Evolutionary conservation across 53 echinoderm and acorn worm genomes (phyloP).

Genomic region (Mesocentrotus franciscanus): DNA sequence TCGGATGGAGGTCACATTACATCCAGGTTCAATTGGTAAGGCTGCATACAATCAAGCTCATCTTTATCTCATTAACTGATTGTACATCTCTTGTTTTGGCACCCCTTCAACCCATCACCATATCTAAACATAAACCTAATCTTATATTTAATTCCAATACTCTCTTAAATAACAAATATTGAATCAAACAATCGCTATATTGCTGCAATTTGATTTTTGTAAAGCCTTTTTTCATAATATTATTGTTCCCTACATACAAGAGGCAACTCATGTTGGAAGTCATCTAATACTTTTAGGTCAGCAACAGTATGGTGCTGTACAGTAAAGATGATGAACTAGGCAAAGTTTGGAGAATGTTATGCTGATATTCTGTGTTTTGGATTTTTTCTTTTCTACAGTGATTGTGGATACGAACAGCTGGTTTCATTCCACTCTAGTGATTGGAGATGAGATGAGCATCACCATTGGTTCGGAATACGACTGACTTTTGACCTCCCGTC

Average conservation of each 20-base stretch:
- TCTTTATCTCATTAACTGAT: background rate
- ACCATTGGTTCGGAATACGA: conserved; percentile 98
- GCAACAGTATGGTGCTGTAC: no score
- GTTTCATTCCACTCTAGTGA: conserved; percentile 90
- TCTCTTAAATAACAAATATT: no score
- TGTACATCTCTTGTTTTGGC: no score
- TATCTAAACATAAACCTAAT: background rate
- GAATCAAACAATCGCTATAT: no score
- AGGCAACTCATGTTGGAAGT: no score
- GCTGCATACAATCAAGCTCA: background rate
- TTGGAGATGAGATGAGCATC: conserved; percentile 92
- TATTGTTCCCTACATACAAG: no score
- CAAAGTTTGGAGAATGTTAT: no score
- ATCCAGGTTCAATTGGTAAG: conserved; percentile 86
- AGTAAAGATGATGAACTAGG: no score
- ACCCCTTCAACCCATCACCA: conserved; percentile 47
- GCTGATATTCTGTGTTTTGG: background rate
- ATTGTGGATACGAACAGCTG: conserved; percentile 94
- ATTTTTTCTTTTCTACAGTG: conserved; percentile 67
- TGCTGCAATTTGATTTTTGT: no score
- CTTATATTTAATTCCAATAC: background rate
- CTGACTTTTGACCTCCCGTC: conserved; percentile 46
- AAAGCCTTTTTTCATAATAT: no score
- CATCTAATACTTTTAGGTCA: no score
- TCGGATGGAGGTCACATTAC: conserved; percentile 76